A percentile compares a stretch with the other conserved stretches of the same genome.
phyloP scores from a whole-genome alignment of 1,140 invertebrate genomes.

The Eupeodes corollae region DNA sequence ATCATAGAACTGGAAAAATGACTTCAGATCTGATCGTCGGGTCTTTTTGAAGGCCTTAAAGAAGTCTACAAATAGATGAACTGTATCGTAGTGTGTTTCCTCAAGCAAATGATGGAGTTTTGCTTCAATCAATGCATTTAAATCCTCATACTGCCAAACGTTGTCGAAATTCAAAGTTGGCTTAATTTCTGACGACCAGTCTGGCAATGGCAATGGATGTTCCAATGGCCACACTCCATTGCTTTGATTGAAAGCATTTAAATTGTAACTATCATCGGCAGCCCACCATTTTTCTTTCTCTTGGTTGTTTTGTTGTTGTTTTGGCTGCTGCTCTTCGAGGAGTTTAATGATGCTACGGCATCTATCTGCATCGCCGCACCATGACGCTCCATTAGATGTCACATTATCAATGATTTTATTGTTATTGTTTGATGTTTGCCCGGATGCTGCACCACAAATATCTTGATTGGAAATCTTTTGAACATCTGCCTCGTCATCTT shows the following conservation, averaged over 20 bases:
- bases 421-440: neutral
- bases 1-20: conserved; percentile 62
- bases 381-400: neutral
- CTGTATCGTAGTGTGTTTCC: conserved; percentile 74
- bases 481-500: neutral
- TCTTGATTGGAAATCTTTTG: too few species aligned
- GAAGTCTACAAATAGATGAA: conserved; percentile 72
- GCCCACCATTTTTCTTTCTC: conserved; percentile 11
- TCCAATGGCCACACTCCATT: conserved; percentile 46
- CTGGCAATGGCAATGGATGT: conserved; percentile 55
- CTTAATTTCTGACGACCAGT: conserved; percentile 43
- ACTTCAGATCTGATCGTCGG: conserved; percentile 45
- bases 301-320: conserved; percentile 6
- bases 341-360: conserved; percentile 28
- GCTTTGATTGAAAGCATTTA: conserved; percentile 38
- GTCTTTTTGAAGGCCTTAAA: conserved; percentile 58
- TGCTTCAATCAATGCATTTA: conserved; percentile 62
- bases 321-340: conserved; percentile 21
- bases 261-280: conserved; percentile 31
- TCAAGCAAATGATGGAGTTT: conserved; percentile 63
- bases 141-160: conserved; percentile 63
- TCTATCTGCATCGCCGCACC: conserved; percentile 14
- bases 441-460: neutral
- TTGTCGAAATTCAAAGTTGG: conserved; percentile 39
- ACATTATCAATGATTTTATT: neutral